phyloP scores from a whole-genome alignment of 2,797 vertebrate genomes.

The Mus minutoides region DNA sequence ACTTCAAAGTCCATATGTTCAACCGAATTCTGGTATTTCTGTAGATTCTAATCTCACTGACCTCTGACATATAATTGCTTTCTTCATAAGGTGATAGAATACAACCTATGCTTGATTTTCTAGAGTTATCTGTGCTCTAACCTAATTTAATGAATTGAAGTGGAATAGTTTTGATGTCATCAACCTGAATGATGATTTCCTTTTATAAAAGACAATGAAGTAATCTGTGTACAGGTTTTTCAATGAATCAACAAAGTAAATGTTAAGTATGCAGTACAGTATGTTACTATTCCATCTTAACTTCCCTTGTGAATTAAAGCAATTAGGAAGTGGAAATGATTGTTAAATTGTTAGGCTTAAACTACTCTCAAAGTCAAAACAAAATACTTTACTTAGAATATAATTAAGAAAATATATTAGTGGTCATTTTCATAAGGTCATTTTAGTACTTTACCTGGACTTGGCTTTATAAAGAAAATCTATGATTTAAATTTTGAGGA shows the following conservation, averaged over 20 bases:
- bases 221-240: conserved; percentile 17
- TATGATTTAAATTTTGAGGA: conserved; percentile 46
- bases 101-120: neutral
- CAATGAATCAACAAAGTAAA: conserved; percentile 73
- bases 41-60: neutral
- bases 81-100: neutral
- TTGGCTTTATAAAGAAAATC: conserved; percentile 55
- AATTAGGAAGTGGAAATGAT: conserved; percentile 60
- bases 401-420: conserved; percentile 68
- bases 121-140: neutral
- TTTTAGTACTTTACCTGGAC: conserved; percentile 66
- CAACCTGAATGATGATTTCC: neutral
- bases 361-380: conserved; percentile 66
- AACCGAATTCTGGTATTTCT: neutral
- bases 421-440: conserved; percentile 63
- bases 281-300: conserved; percentile 65
- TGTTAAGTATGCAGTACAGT: conserved; percentile 43
- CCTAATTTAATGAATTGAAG: conserved; percentile 59
- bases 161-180: conserved; percentile 21
- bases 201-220: conserved; percentile 53
- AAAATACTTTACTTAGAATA: conserved; percentile 74
- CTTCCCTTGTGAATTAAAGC: conserved; percentile 71
- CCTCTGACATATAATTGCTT: neutral
- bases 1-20: neutral
- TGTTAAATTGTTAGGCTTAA: conserved; percentile 69